Conservation (phyloP, 2,797 vertebrate species). For the Rhinella marina region DNA sequence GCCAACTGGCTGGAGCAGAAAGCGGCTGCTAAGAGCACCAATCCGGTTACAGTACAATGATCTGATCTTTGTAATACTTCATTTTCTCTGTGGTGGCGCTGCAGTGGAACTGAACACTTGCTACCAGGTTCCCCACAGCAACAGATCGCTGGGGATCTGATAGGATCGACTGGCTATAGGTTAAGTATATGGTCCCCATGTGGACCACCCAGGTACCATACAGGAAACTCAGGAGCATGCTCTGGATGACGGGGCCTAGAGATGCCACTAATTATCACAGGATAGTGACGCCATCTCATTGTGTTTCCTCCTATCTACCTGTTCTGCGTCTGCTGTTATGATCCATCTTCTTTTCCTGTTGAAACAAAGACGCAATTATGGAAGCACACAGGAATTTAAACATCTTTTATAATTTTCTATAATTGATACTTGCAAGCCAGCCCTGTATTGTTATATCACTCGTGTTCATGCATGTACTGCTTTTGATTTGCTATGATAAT, state of each 20-base stretch:
- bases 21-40: too few relatives aligned
- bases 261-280: not conserved
- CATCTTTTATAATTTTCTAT: constrained; percentile 37
- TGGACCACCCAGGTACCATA: too few relatives aligned
- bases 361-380: constrained; percentile 37
- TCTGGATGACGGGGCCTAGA: not conserved
- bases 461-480: constrained; percentile 37
- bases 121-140: too few relatives aligned
- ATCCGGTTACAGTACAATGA: too few relatives aligned
- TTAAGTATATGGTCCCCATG: not conserved
- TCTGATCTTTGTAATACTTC: too few relatives aligned
- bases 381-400: constrained; percentile 35
- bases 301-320: not conserved
- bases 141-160: too few relatives aligned
- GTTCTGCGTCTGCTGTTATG: constrained; percentile 1
- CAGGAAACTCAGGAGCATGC: not conserved
- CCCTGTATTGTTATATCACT: constrained; percentile 17
- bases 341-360: constrained; percentile 9
- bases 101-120: too few relatives aligned
- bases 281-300: not conserved
- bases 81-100: too few relatives aligned
- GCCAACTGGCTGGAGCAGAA: too few relatives aligned
- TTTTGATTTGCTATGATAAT: constrained; percentile 32
- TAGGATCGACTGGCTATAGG: too few relatives aligned
- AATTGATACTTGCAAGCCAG: constrained; percentile 41